Base-by-base conservation (phyloP, 2,797 vertebrate genomes). In the Diplodus puntazzo region DNA sequence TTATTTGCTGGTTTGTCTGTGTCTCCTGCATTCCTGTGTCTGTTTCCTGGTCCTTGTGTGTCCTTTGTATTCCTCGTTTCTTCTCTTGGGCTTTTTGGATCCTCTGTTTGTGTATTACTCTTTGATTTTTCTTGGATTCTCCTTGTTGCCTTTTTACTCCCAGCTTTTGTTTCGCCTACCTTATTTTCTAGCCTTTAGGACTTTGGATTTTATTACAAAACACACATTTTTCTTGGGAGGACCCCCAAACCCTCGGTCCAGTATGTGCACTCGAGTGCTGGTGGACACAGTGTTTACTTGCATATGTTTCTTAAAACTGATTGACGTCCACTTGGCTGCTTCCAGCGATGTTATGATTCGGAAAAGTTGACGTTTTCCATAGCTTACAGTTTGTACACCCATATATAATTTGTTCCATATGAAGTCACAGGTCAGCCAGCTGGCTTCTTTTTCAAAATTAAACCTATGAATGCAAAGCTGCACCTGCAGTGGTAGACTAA, bases 341-440 rank as follows among this genome's bases (percentile, higher is more conserved):
- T 64, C 11, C 17, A 34, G 16, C n/a, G n/a, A 39, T 73, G 25
- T 73, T 53, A 77, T 65, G 43, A 45, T 79, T 72, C 62, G 45
- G 72, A 74, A 61, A 42, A 18, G 0, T 39, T 59, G 1, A 57
- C 1, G 30, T 54, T 75, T 85, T 70, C 43, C 65, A 18, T 34
- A 58, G 43, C 49, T 68, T 30, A 18, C 23, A 73, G 68, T 79
- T 50, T 71, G 17, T 59, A 71, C 12, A 8, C 27, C 11, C 30
- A 6, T n/a, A 6, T n/a, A 69, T 71, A 9, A 52, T 66, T 61
- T 73, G 17, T 77, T 81, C 67, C 82, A 62, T 6, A 54, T n/a
- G 11, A 64, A 60, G 27, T 53, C 59, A 84, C 13, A 45, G 52
- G 30, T 43, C 17, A 80, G 52, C 48, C 54, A 50, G 5, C 9